These are phyloP conservation scores for Halictus quadricinctus DNA, from an alignment of 2,888 invertebrate genomes.

Conservation along the genomic window DNA sequence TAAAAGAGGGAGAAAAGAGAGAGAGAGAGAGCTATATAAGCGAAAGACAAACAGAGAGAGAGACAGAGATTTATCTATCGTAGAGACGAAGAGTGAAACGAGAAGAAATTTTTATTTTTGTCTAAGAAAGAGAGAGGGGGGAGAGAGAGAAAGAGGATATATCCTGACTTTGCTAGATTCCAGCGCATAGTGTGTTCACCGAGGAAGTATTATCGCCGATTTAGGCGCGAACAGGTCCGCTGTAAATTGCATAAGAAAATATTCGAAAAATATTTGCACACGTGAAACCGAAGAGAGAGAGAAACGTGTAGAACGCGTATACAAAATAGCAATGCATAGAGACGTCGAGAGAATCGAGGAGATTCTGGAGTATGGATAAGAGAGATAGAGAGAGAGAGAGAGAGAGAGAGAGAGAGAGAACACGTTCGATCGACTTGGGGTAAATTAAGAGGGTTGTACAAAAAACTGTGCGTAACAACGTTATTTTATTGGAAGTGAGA, in stretches of 20 bases:
- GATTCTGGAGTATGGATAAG: neutral
- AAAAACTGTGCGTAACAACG: constrained; percentile 76
- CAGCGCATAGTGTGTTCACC: constrained; percentile 42
- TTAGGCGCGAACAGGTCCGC: neutral
- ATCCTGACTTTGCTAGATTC: constrained; percentile 44
- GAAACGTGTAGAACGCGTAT: constrained; percentile 20
- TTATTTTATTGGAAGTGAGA: constrained; percentile 78
- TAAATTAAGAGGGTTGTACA: constrained; percentile 74
- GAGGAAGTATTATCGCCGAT: constrained; percentile 35
- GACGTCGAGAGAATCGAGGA: neutral
- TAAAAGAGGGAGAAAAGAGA: constrained; percentile 8
- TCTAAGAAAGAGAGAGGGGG: neutral
- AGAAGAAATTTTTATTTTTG: constrained; percentile 53
- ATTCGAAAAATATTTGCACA: neutral
- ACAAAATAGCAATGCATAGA: constrained; percentile 59
- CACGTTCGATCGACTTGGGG: constrained; percentile 41
- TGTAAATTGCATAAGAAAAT: neutral
- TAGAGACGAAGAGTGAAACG: constrained; percentile 46
- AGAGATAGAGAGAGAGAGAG: neutral
- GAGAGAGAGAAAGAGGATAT: constrained; percentile 5
- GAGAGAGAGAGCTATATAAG: constrained; percentile 26
- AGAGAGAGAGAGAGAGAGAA: neutral
- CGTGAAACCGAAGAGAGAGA: neutral
- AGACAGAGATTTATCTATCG: constrained; percentile 41
- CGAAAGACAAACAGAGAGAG: constrained; percentile 26